Conservation (phyloP, 1,140 invertebrate species). For the Musca vetustissima region DNA sequence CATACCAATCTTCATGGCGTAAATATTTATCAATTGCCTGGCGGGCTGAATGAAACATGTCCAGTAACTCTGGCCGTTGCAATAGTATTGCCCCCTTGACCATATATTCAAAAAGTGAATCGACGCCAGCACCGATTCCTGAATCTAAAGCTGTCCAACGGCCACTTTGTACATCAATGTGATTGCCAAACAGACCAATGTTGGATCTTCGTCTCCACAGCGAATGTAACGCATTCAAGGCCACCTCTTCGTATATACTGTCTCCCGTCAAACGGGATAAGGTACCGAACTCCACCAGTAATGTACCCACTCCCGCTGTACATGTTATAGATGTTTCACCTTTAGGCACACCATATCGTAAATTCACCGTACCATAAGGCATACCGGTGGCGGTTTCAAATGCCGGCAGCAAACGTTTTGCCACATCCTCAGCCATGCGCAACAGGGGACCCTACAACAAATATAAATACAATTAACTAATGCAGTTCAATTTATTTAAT, state of each 20-base stretch:
- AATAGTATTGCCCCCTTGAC: slow-evolving; percentile 88
- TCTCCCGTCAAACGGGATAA: slow-evolving; percentile 93
- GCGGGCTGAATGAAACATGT: slow-evolving; percentile 86
- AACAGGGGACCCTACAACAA: slow-evolving; percentile 75
- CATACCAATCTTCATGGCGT: slow-evolving; percentile 91
- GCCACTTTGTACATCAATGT: slow-evolving; percentile 93
- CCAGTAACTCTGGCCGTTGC: slow-evolving; percentile 83
- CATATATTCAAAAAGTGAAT: slow-evolving; percentile 98
- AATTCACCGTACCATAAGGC: slow-evolving; percentile 98
- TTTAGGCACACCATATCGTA: slow-evolving; percentile 87
- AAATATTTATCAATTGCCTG: slow-evolving; percentile 86
- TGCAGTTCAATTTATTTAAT: background rate
- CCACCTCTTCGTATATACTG: slow-evolving; percentile 92
- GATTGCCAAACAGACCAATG: slow-evolving; percentile 94
- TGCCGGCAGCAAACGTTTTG: slow-evolving; percentile 80
- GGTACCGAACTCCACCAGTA: slow-evolving; percentile 95
- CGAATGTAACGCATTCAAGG: slow-evolving; percentile 86
- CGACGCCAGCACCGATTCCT: slow-evolving; percentile 90
- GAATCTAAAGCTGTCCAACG: slow-evolving; percentile 97
- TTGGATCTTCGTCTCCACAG: slow-evolving; percentile 83
- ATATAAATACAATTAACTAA: background rate
- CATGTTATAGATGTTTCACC: slow-evolving; percentile 94
- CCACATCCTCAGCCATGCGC: slow-evolving; percentile 88
- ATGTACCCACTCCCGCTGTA: slow-evolving; percentile 97
- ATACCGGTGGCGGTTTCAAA: slow-evolving; percentile 92